A percentile compares a stretch with the other conserved stretches of the same genome.
Evolutionary conservation across 2,797 vertebrate species (phyloP).

Genomic region (Microhierax caerulescens): DNA sequence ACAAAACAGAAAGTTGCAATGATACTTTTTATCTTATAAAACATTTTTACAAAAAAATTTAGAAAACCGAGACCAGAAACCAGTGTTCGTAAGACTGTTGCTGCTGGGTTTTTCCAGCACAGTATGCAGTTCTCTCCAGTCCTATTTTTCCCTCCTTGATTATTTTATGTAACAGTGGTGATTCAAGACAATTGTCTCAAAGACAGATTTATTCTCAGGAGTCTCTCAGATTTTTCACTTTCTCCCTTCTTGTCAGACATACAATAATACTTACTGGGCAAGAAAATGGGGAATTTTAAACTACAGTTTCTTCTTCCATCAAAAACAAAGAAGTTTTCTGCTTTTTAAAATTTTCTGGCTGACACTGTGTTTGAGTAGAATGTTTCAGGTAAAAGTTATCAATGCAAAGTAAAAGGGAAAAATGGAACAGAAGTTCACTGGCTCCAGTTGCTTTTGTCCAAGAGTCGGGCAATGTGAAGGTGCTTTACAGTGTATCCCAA

Average conservation of each 20-base stretch:
- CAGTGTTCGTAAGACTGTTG: not conserved
- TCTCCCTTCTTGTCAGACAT: not conserved
- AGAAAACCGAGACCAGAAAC: not conserved
- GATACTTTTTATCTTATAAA: not conserved
- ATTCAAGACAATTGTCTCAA: not conserved
- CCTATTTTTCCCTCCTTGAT: not conserved
- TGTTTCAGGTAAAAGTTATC: not conserved
- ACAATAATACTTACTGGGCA: not conserved
- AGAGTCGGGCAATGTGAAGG: not conserved
- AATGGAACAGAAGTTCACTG: not conserved
- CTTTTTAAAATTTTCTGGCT: not conserved
- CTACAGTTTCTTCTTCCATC: not conserved
- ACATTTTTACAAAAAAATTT: accelerated
- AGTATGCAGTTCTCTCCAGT: not conserved
- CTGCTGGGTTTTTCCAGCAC: not conserved
- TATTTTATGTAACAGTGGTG: not conserved
- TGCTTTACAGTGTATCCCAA: not conserved
- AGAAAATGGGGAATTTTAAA: not conserved
- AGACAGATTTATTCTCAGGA: not conserved
- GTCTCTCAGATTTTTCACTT: not conserved
- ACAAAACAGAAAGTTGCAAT: not conserved
- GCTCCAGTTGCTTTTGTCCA: not conserved
- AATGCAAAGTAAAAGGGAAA: not conserved
- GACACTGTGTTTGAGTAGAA: not conserved
- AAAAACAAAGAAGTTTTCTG: not conserved